Conservation (phyloP, 2,113 vertebrate species). For the Tetrao urogallus region DNA sequence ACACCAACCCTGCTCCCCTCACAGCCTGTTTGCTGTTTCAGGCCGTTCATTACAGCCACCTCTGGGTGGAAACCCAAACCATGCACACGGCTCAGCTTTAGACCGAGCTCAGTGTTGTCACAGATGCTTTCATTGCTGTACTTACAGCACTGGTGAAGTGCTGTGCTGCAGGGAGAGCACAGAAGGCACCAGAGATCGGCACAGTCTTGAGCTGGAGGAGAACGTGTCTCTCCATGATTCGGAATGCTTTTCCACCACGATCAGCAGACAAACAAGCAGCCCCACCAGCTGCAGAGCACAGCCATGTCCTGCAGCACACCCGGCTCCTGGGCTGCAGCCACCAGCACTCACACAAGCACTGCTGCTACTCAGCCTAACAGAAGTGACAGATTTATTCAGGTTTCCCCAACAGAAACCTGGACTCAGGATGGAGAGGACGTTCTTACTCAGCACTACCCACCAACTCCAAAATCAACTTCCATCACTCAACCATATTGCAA, state of each 20-base stretch:
- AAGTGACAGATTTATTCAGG: neutral
- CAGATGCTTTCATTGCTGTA: rapidly evolving
- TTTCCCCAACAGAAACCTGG: neutral
- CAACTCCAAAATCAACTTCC: neutral
- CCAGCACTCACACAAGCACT: rapidly evolving
- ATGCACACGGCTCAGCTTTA: rapidly evolving
- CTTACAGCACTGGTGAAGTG: neutral
- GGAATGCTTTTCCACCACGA: neutral
- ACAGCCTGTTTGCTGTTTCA: neutral
- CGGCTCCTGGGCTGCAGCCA: neutral
- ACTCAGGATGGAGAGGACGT: neutral
- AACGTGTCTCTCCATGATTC: rapidly evolving
- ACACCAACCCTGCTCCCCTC: neutral
- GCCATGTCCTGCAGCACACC: neutral
- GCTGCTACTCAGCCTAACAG: neutral
- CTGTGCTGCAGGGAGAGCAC: neutral
- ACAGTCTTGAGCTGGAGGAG: neutral
- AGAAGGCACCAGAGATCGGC: neutral
- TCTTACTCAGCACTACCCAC: neutral
- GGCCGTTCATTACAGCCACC: neutral
- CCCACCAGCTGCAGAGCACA: neutral
- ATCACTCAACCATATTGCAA: neutral
- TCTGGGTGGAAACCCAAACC: neutral
- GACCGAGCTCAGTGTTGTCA: rapidly evolving
- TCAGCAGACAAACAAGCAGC: neutral